phyloP scores from a whole-genome alignment of 2,888 invertebrate species.

The Drosophila picticornis region DNA sequence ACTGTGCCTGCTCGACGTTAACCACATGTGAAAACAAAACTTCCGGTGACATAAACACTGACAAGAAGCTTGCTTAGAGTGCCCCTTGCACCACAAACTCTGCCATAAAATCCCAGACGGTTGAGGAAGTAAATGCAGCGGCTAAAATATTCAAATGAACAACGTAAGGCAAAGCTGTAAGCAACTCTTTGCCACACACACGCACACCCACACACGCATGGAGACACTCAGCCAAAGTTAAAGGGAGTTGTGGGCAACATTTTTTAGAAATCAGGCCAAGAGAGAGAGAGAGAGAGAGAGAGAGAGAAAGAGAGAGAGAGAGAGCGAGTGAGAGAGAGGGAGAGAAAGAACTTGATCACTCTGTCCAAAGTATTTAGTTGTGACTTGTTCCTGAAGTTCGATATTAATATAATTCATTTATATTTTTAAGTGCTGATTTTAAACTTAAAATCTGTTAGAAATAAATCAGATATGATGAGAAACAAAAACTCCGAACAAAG shows the following conservation, averaged over 20 bases:
- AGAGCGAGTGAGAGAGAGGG: too few relatives aligned
- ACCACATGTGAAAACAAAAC: conserved; percentile 82
- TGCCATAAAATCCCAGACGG: conserved; percentile 6
- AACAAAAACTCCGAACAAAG: not conserved
- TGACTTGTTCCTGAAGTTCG: rapidly evolving
- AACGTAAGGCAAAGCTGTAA: conserved; percentile 52
- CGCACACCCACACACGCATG: not conserved
- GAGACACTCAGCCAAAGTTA: conserved; percentile 2
- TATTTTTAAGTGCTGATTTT: not conserved
- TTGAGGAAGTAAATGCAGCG: conserved; percentile 70
- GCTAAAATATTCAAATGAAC: conserved; percentile 81
- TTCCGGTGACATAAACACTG: conserved; percentile 81
- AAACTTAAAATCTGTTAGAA: too few relatives aligned
- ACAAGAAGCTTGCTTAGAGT: conserved; percentile 78
- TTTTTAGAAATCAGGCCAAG: not conserved
- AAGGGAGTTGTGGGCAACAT: not conserved
- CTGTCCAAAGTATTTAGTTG: not conserved
- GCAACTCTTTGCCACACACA: conserved; percentile 34
- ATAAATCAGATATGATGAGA: too few relatives aligned
- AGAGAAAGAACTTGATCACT: not conserved
- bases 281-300: not conserved
- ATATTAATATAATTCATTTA: not conserved
- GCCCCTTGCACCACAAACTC: conserved; percentile 3
- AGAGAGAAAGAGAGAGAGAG: too few relatives aligned
- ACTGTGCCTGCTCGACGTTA: conserved; percentile 69